Evolutionary conservation across 1,140 invertebrate genomes (phyloP).

Genomic region (Magallana ariakensis): DNA sequence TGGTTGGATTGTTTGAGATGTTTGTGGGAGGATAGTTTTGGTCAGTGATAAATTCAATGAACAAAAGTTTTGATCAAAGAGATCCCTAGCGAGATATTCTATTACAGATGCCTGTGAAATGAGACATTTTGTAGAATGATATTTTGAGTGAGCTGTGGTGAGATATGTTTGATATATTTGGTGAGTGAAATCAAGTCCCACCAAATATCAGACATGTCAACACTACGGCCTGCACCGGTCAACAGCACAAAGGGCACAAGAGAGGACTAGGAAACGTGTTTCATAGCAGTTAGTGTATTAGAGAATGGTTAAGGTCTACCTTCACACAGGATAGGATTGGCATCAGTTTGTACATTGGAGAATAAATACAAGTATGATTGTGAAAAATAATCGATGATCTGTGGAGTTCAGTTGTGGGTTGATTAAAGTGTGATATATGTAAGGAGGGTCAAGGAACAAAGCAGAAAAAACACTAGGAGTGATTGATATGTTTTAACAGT

Average conservation of each 20-base stretch:
- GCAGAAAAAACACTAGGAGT: too few species aligned
- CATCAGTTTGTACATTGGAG: not conserved
- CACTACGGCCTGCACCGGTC: slow-evolving; percentile 55
- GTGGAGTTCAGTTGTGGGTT: too few species aligned
- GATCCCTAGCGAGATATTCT: too few species aligned
- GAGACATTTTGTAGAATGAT: not conserved
- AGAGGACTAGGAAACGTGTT: too few species aligned
- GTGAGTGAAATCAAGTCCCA: slow-evolving; percentile 89
- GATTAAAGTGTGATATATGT: too few species aligned
- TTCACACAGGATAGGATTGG: too few species aligned
- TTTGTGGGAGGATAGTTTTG: not conserved
- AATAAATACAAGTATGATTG: too few species aligned
- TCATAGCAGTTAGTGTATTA: too few species aligned
- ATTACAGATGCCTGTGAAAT: slow-evolving; percentile 97
- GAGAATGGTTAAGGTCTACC: too few species aligned
- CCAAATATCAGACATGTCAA: slow-evolving; percentile 99
- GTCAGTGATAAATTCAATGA: not conserved
- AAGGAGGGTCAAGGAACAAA: too few species aligned
- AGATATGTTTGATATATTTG: slow-evolving; percentile 99
- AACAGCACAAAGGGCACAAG: not conserved
- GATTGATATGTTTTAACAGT: too few species aligned
- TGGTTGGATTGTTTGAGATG: not conserved
- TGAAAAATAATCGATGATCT: not conserved
- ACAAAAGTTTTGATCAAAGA: too few species aligned
- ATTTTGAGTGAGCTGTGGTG: slow-evolving; percentile 81